Conservation (phyloP, 2,888 invertebrate species). For the Apodemia duryi region DNA sequence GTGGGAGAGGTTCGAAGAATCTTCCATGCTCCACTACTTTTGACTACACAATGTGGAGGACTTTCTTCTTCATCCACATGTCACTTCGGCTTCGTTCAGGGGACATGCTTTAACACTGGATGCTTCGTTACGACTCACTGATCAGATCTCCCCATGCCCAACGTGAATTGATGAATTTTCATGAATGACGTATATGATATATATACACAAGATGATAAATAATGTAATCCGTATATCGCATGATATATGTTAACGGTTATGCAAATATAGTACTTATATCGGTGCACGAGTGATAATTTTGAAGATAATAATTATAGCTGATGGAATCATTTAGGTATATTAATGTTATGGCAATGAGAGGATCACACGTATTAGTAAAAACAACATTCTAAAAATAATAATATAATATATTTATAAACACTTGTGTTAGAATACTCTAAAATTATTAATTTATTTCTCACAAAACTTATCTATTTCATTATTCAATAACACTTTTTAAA, state of each 20-base stretch:
- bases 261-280: slow-evolving; percentile 10
- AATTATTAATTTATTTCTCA: slow-evolving; percentile 77
- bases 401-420: slow-evolving; percentile 80
- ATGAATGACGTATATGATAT: slow-evolving; percentile 33
- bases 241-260: slow-evolving; percentile 15
- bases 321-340: slow-evolving; percentile 57
- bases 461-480: slow-evolving; percentile 73
- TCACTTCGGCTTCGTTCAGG: slow-evolving; percentile 26
- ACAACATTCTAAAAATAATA: slow-evolving; percentile 76
- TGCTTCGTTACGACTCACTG: slow-evolving; percentile 45
- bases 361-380: slow-evolving; percentile 68
- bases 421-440: slow-evolving; percentile 79
- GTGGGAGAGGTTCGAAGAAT: slow-evolving; percentile 27
- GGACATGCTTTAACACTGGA: slow-evolving; percentile 38
- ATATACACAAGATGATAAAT: slow-evolving; percentile 43
- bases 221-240: slow-evolving; percentile 11
- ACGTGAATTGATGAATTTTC: slow-evolving; percentile 11
- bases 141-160: slow-evolving; percentile 51
- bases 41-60: slow-evolving; percentile 13
- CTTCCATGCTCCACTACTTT: slow-evolving; percentile 38
- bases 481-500: slow-evolving; percentile 64
- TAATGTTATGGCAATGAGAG: slow-evolving; percentile 45
- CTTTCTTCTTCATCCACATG: slow-evolving; percentile 25
- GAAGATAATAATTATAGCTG: slow-evolving; percentile 54
- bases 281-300: slow-evolving; percentile 12